Evolutionary conservation across 2,797 vertebrate species (phyloP).

Genomic region (Pangasius mekongensis): DNA sequence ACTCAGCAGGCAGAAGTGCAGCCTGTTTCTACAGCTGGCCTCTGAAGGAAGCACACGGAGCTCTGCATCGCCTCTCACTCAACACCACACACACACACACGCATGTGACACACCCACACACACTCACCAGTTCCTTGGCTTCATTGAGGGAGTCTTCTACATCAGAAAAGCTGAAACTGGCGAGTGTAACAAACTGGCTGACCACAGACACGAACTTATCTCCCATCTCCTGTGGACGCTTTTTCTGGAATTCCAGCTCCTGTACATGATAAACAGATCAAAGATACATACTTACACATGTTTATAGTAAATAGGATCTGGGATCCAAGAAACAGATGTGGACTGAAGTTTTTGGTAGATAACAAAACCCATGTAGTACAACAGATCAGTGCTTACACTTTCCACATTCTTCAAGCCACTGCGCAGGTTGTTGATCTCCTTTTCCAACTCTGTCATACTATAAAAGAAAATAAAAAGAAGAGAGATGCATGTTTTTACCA

Average conservation of each 20-base stretch:
- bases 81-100: constrained; percentile 14
- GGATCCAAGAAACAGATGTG: constrained; percentile 19
- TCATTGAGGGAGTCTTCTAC: constrained; percentile 94
- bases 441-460: constrained; percentile 98
- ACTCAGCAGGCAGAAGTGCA: constrained; percentile 44
- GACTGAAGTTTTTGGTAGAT: neutral
- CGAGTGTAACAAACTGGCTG: constrained; percentile 97
- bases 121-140: constrained; percentile 92
- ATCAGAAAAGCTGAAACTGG: constrained; percentile 98
- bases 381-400: constrained; percentile 80
- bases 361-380: constrained; percentile 18
- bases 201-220: constrained; percentile 98
- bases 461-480: neutral
- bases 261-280: constrained; percentile 60
- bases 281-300: neutral
- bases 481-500: neutral
- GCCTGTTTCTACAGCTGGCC: constrained; percentile 58
- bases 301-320: neutral
- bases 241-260: constrained; percentile 96
- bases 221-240: constrained; percentile 80
- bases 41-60: constrained; percentile 45
- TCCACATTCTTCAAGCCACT: constrained; percentile 93
- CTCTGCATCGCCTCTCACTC: constrained; percentile 31
- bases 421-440: constrained; percentile 92
- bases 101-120: neutral